These are phyloP conservation scores for Athalia cordata DNA, from an alignment of 2,888 invertebrate species.

Conservation along the genomic window DNA sequence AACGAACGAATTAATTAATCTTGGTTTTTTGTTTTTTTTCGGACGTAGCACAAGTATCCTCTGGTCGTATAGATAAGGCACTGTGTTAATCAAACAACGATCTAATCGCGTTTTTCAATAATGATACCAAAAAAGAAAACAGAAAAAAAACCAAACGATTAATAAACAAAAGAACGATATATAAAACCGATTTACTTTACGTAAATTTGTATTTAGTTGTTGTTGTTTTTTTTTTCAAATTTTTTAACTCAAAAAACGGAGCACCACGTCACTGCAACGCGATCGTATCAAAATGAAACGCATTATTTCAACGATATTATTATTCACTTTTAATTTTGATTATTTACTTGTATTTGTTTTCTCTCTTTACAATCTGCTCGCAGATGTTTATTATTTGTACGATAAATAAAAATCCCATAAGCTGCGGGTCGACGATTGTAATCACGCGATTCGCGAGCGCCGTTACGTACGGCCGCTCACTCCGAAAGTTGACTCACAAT, in stretches of 20 bases:
- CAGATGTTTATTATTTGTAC: neutral
- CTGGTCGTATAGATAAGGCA: too few species aligned
- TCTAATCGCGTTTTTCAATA: too few species aligned
- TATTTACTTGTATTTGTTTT: neutral
- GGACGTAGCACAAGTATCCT: too few species aligned
- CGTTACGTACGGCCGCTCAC: constrained; percentile 59
- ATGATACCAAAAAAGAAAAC: too few species aligned
- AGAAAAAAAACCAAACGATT: too few species aligned
- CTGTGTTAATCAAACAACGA: too few species aligned
- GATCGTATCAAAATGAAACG: too few species aligned
- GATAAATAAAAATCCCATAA: neutral
- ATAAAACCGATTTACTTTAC: neutral
- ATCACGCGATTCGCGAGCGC: constrained; percentile 58
- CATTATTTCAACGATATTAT: constrained; percentile 3
- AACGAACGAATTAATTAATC: too few species aligned
- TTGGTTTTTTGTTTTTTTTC: too few species aligned
- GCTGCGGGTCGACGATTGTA: neutral
- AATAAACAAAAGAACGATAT: too few species aligned
- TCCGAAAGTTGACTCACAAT: constrained; percentile 65
- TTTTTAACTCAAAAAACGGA: constrained; percentile 52
- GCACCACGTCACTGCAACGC: constrained; percentile 60
- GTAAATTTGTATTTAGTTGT: neutral
- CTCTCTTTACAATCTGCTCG: neutral
- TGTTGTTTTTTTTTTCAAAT: constrained; percentile 1
- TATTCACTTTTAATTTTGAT: neutral